phyloP scores from a whole-genome alignment of 2,888 invertebrate genomes.

The Nomada flava region DNA sequence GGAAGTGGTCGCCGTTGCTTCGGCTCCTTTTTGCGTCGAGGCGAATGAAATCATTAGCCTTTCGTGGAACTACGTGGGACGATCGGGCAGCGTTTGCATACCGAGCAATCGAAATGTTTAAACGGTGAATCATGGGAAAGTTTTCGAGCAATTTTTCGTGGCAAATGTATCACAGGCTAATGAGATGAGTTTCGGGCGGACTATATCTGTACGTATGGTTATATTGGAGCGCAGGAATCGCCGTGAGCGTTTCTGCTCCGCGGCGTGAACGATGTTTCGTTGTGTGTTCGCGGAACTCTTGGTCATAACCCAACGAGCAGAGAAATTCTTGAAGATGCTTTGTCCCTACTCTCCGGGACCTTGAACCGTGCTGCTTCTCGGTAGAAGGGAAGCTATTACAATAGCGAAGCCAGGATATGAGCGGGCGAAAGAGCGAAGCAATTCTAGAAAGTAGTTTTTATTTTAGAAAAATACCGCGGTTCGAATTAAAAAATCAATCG shows the following conservation, averaged over 20 bases:
- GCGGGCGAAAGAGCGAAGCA: background rate
- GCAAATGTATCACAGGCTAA: background rate
- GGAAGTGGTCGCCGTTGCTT: too few relatives aligned
- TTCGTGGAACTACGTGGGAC: too few relatives aligned
- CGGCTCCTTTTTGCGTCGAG: too few relatives aligned
- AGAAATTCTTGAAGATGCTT: constrained; percentile 19
- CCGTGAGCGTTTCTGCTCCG: background rate
- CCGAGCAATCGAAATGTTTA: too few relatives aligned
- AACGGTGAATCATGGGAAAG: too few relatives aligned
- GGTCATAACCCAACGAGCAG: constrained; percentile 23
- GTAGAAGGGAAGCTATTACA: constrained; percentile 10
- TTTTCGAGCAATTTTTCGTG: background rate
- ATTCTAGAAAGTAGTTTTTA: constrained; percentile 1
- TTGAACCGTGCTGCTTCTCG: constrained; percentile 40
- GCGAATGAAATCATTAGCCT: too few relatives aligned
- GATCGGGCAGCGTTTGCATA: too few relatives aligned
- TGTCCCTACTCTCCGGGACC: constrained; percentile 28
- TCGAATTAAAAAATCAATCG: too few relatives aligned
- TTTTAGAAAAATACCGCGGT: too few relatives aligned
- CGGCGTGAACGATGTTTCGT: constrained; percentile 19
- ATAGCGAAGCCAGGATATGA: too few relatives aligned
- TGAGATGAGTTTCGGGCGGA: background rate
- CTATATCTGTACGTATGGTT: background rate
- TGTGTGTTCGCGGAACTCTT: constrained; percentile 13
- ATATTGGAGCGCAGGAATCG: background rate